Conservation (phyloP, 2,888 invertebrate species). For the Dicroscelio sp. region DNA sequence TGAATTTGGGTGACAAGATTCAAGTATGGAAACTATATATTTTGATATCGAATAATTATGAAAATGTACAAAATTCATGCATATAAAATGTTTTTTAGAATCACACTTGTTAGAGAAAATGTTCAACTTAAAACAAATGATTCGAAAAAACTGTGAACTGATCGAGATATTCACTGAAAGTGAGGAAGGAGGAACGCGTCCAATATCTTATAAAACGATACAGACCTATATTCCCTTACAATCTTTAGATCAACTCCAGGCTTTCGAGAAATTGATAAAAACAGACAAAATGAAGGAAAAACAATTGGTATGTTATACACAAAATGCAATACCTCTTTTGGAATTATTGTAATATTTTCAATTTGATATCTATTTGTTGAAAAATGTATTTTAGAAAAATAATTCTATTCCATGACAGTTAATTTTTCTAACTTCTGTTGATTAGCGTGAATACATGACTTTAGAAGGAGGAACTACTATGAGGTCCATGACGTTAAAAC, state of each 20-base stretch:
- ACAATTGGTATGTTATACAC: conserved; percentile 15
- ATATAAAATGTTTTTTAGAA: background rate
- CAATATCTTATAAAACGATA: background rate
- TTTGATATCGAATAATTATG: no score
- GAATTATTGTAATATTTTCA: no score
- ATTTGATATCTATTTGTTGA: background rate
- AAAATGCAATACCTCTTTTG: background rate
- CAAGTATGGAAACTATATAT: no score
- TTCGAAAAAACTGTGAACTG: background rate
- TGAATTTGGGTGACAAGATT: no score
- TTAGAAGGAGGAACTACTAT: background rate
- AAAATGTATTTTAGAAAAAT: background rate
- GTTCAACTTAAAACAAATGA: conserved; percentile 3
- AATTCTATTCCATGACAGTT: no score
- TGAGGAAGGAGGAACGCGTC: background rate
- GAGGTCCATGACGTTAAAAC: background rate
- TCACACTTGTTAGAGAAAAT: background rate
- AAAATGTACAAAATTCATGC: background rate
- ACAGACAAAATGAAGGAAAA: conserved; percentile 14
- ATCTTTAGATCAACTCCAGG: background rate
- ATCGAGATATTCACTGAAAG: background rate
- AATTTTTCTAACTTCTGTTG: no score
- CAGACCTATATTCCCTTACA: background rate
- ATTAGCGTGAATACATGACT: background rate
- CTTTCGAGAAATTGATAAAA: conserved; percentile 18